These are phyloP conservation scores for Melolontha melolontha DNA, from an alignment of 2,888 invertebrate genomes.

Conservation along the genomic window DNA sequence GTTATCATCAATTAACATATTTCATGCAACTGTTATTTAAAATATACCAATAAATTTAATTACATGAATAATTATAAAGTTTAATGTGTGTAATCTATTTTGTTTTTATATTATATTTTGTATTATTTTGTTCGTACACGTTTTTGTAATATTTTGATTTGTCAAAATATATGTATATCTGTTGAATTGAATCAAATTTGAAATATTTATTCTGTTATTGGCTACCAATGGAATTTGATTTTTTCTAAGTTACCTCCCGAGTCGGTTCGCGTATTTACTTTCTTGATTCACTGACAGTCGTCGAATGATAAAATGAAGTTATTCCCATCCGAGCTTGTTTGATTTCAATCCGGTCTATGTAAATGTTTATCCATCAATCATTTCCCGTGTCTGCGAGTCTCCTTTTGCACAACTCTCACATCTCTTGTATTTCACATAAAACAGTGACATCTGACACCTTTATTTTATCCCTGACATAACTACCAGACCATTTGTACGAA, in stretches of 20 bases:
- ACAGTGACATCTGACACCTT: conserved; percentile 49
- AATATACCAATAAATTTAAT: too few species aligned
- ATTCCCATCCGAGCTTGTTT: conserved; percentile 45
- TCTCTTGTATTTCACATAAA: conserved; percentile 41
- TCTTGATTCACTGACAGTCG: conserved; percentile 41
- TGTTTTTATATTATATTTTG: too few species aligned
- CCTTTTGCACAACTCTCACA: conserved; percentile 35
- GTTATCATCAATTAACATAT: too few species aligned
- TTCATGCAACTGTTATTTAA: too few species aligned
- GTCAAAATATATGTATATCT: too few species aligned
- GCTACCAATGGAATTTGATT: background rate
- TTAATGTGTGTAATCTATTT: too few species aligned
- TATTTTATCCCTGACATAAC: conserved; percentile 43
- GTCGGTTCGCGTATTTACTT: conserved; percentile 31
- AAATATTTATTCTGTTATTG: too few species aligned
- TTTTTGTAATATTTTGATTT: too few species aligned
- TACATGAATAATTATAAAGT: too few species aligned
- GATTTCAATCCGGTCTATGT: conserved; percentile 47
- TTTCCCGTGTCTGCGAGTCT: conserved; percentile 33
- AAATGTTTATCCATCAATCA: conserved; percentile 52
- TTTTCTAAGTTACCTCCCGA: conserved; percentile 12
- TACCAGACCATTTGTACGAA: conserved; percentile 19
- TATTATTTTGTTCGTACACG: too few species aligned
- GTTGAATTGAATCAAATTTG: too few species aligned
- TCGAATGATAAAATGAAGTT: conserved; percentile 48